Evolutionary conservation across 2,797 vertebrate genomes (phyloP).

Genomic region (Onychomys leucogaster): DNA sequence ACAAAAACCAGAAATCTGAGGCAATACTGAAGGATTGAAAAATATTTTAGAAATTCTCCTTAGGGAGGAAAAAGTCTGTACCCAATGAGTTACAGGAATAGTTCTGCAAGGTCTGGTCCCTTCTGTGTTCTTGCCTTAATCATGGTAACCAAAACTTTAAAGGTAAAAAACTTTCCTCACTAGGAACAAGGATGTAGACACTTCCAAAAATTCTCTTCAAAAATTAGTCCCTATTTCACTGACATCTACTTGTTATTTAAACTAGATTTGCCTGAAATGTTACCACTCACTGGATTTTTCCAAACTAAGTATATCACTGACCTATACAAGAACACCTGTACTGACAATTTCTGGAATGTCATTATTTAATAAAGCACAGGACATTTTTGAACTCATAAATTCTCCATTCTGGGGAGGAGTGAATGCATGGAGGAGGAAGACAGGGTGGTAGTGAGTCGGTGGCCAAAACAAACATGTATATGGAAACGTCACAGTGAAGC

Average conservation of each 20-base stretch:
- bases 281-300: constrained; percentile 50
- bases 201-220: constrained; percentile 48
- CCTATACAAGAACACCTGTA: constrained; percentile 54
- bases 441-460: neutral
- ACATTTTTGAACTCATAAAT: constrained; percentile 18
- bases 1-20: constrained; percentile 59
- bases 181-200: neutral
- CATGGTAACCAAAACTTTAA: constrained; percentile 27
- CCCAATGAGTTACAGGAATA: constrained; percentile 36
- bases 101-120: neutral
- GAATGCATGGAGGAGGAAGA: neutral
- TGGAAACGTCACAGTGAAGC: neutral
- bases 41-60: constrained; percentile 31
- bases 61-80: constrained; percentile 43
- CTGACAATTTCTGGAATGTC: constrained; percentile 55
- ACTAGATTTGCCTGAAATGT: constrained; percentile 63
- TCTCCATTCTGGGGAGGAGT: constrained; percentile 8
- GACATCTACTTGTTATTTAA: constrained; percentile 33
- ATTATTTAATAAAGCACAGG: constrained; percentile 35
- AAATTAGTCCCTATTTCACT: constrained; percentile 57
- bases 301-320: constrained; percentile 58
- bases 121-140: constrained; percentile 61
- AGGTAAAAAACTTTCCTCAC: constrained; percentile 45
- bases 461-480: neutral
- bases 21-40: constrained; percentile 7